A percentile compares a stretch with the other conserved stretches of the same genome.
Evolutionary conservation across 2,888 invertebrate species (phyloP).

Genomic region (Tipula unca): DNA sequence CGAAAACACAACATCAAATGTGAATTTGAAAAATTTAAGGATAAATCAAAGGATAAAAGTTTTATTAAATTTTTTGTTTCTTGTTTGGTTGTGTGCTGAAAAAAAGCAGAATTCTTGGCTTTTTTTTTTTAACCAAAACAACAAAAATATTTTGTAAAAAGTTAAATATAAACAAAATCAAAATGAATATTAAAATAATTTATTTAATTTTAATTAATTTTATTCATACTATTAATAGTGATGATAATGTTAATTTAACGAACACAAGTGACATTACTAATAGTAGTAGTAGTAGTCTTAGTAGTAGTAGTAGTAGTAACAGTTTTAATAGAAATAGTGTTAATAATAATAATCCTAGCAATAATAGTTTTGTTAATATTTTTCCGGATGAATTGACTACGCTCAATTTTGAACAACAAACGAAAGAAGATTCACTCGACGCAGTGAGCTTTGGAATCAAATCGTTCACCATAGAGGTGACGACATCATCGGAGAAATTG

Average conservation of each 20-base stretch:
- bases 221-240: neutral
- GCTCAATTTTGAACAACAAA: neutral
- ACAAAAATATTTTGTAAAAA: neutral
- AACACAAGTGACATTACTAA: neutral
- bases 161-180: neutral
- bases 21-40: neutral
- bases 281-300: neutral
- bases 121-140: neutral
- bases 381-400: neutral
- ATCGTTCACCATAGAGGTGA: constrained; percentile 28
- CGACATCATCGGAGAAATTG: constrained; percentile 26
- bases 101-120: neutral
- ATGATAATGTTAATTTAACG: neutral
- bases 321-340: neutral
- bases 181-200: neutral
- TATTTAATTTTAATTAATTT: neutral
- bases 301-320: neutral
- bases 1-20: neutral
- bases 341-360: neutral
- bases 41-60: neutral
- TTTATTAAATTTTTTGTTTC: neutral
- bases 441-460: constrained; percentile 27
- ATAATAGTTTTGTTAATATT: neutral
- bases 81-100: neutral
- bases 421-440: constrained; percentile 16